phyloP scores from a whole-genome alignment of 2,888 invertebrate species.

The Mimas tiliae region DNA sequence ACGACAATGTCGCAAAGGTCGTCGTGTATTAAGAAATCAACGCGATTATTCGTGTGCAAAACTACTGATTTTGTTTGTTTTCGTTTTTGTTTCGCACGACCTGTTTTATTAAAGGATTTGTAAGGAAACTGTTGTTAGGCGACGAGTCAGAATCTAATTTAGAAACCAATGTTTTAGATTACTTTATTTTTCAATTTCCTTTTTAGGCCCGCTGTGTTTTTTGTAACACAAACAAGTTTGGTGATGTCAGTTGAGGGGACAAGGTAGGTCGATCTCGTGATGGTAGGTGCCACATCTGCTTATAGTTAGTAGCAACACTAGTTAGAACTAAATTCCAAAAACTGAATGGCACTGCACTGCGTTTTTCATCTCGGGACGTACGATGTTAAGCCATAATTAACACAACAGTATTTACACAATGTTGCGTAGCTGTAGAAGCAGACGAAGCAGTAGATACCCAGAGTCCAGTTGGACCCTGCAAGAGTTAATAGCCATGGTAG shows the following conservation, averaged over 20 bases:
- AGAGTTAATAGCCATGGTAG: no score
- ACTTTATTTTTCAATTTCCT: background rate
- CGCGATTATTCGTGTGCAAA: background rate
- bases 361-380: no score
- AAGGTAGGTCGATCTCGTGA: no score
- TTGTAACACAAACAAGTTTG: background rate
- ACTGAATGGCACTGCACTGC: no score
- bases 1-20: background rate
- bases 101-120: background rate
- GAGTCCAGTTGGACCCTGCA: no score
- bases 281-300: no score
- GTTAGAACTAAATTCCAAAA: no score
- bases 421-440: no score
- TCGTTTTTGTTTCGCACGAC: background rate
- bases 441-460: no score
- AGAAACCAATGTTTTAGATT: background rate
- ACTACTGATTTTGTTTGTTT: background rate
- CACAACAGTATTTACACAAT: no score
- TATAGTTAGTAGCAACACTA: no score
- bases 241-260: background rate
- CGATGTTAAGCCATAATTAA: no score
- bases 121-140: background rate
- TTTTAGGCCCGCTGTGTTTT: background rate
- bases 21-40: background rate
- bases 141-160: background rate